Conservation (phyloP, 2,888 invertebrate genomes). For the Drosophila villosipedis region DNA sequence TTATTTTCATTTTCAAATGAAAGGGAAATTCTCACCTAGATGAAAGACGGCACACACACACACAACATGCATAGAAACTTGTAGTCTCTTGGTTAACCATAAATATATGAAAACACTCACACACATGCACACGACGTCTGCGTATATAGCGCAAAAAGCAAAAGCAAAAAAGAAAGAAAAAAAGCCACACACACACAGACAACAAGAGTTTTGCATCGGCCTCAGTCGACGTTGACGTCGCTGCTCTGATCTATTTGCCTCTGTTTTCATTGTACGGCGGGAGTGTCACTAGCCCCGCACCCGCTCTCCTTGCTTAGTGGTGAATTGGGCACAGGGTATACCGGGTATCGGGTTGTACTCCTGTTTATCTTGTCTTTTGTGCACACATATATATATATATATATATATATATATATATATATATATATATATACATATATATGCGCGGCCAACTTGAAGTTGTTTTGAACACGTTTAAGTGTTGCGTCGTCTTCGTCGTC, state of each 20-base stretch:
- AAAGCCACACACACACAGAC: constrained; percentile 6
- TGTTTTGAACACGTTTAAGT: constrained; percentile 68
- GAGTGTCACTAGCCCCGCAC: neutral
- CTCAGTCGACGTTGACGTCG: constrained; percentile 27
- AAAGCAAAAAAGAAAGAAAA: constrained; percentile 47
- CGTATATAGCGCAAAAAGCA: constrained; percentile 55
- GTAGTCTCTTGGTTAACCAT: constrained; percentile 26
- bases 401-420: neutral
- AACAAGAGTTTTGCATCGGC: constrained; percentile 31
- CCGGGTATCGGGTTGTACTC: constrained; percentile 38
- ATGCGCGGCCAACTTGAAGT: constrained; percentile 59
- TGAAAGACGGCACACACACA: constrained; percentile 41
- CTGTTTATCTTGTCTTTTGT: constrained; percentile 63
- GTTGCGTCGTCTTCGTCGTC: constrained; percentile 16
- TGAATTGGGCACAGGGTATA: constrained; percentile 55
- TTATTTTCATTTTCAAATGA: constrained; percentile 83
- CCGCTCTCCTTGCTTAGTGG: neutral
- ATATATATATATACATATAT: constrained; percentile 12
- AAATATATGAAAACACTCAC: constrained; percentile 21
- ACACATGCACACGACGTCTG: constrained; percentile 10
- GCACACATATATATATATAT: constrained; percentile 12
- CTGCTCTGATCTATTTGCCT: constrained; percentile 58
- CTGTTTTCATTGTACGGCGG: constrained; percentile 43
- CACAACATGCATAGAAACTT: constrained; percentile 20
- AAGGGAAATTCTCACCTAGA: constrained; percentile 83